Percentiles rank a stretch among this genome's conserved stretches.
phyloP scores from a whole-genome alignment of 1,140 invertebrate species.

The Ips typographus region DNA sequence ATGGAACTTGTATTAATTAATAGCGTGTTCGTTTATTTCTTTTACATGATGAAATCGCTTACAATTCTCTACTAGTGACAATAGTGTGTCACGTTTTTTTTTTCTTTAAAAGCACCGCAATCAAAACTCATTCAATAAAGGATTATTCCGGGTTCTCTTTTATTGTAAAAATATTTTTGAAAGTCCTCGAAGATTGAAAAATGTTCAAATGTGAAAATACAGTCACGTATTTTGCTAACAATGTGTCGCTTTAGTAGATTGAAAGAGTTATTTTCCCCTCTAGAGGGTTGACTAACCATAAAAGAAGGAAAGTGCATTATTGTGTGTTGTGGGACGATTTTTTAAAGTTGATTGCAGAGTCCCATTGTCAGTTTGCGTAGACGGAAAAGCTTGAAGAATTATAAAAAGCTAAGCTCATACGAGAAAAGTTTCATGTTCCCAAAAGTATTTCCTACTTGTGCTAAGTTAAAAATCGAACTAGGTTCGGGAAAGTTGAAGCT shows the following conservation, averaged over 20 bases:
- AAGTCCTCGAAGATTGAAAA: conserved; percentile 2
- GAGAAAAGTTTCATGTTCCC: too few species aligned
- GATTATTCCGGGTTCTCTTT: conserved; percentile 4
- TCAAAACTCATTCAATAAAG: neutral
- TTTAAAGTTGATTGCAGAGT: neutral
- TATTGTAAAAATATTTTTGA: conserved; percentile 9
- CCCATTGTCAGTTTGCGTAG: too few species aligned
- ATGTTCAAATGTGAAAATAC: conserved; percentile 4
- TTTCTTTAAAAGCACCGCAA: conserved; percentile 3
- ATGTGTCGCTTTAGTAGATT: conserved; percentile 12
- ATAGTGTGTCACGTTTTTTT: neutral
- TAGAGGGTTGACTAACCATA: conserved; percentile 1
- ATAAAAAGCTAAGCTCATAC: too few species aligned
- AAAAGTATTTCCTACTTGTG: too few species aligned
- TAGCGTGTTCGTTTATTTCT: neutral
- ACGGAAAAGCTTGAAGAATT: too few species aligned
- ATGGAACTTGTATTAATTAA: neutral
- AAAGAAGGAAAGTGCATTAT: neutral
- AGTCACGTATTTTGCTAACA: conserved; percentile 15
- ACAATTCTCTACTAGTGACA: neutral
- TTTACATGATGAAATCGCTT: neutral
- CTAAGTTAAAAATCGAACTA: too few species aligned
- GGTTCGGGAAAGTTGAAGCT: too few species aligned
- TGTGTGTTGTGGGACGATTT: neutral
- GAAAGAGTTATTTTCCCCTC: conserved; percentile 1